phyloP scores from a whole-genome alignment of 2,113 vertebrate genomes.

The Gallinago jamesoni region DNA sequence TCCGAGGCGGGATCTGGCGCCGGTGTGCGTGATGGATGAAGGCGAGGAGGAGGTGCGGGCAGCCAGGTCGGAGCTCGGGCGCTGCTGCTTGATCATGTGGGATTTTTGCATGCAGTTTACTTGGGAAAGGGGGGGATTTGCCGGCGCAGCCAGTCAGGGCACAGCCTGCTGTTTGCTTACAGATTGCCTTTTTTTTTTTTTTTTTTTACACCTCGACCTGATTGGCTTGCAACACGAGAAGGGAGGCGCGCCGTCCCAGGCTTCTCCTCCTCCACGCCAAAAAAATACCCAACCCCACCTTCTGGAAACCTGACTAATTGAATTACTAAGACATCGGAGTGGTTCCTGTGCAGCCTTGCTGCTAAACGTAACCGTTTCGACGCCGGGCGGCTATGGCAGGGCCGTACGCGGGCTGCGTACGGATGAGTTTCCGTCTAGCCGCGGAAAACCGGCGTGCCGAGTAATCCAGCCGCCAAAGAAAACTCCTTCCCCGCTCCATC shows the following conservation, averaged over 20 bases:
- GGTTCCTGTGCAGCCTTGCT: constrained; percentile 33
- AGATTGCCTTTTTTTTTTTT: constrained; percentile 9
- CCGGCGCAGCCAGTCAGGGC: constrained; percentile 73
- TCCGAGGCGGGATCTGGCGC: not conserved
- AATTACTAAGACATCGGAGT: constrained; percentile 81
- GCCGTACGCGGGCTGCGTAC: not conserved
- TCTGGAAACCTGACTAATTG: constrained; percentile 88
- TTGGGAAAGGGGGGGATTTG: constrained; percentile 54
- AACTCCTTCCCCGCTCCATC: not conserved
- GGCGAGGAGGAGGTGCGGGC: constrained; percentile 21
- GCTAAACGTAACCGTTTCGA: constrained; percentile 62
- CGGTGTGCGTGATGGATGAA: not conserved
- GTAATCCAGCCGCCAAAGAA: not conserved
- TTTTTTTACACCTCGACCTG: constrained; percentile 10
- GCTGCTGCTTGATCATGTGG: constrained; percentile 75
- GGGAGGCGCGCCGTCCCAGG: constrained; percentile 78
- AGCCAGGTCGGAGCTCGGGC: not conserved
- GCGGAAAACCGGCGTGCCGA: not conserved
- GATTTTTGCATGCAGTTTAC: constrained; percentile 71
- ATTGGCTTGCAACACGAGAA: constrained; percentile 74
- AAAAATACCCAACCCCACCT: constrained; percentile 71
- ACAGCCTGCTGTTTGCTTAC: constrained; percentile 66
- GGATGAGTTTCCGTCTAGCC: not conserved
- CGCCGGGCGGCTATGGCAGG: not conserved
- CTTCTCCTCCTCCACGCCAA: constrained; percentile 49